Evolutionary conservation across 2,888 invertebrate species (phyloP), one percentile per base, ranked within the genome.

Genomic region (Diploptera punctata): DNA sequence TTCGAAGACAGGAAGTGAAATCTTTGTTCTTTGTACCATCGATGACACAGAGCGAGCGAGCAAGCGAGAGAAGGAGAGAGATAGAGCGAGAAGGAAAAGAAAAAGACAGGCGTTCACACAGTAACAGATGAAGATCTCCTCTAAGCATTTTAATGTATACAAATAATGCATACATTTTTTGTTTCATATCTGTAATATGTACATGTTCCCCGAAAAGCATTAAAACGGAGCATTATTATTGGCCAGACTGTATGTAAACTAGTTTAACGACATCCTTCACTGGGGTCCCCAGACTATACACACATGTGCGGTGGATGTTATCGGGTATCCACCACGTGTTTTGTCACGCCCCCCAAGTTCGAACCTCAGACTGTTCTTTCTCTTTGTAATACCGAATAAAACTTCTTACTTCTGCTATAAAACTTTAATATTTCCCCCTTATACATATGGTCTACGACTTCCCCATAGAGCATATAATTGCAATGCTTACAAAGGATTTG

Each of bases 251-350:
- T 65, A 57, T 57, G 47, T 44, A 47, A 43, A 47, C 44, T 65
- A 43, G 43, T 65, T 65, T 47, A 65, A 65, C 65, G 65, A 65
- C 65, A 65, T 47, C 44, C 65, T 65, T 47, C 21, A 10, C 31
- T 18, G 18, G 19, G 26, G 9, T n/a, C n/a, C 29, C 61, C 16
- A 7, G 18, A n/a, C n/a, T n/a, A n/a, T n/a, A n/a, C n/a, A 44
- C 65, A 65, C 38, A 47, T 65, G 65, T 65, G 44, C n/a, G 26
- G 33, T 33, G 33, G 7, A 7, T 24, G 57, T 57, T 57, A 57
- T 57, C 57, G 29, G 29, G 9, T 29, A 57, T 19, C 52, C 52
- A 9, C 18, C 24, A 52, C 52, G 24, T 52, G 24, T 52, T 5
- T 24, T 7, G 33, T 33, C n/a, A 33, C 33, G 33, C 33, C 33